Evolutionary conservation across 2,113 vertebrate genomes (phyloP), one percentile per base, ranked within the genome.

Genomic region (Scortum barcoo): DNA sequence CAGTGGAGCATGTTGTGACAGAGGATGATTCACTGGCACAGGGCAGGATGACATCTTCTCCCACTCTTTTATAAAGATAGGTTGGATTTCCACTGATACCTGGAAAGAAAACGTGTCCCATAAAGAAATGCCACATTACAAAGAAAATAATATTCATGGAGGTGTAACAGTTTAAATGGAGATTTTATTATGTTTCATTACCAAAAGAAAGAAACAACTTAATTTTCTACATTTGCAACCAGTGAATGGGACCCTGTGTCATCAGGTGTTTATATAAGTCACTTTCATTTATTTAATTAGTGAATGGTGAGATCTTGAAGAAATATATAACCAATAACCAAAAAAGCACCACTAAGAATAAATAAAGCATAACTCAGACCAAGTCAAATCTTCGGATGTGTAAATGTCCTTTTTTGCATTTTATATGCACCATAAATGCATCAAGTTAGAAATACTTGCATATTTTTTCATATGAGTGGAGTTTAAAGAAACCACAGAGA

Each of bases 61-160:
- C 83, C 46, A 16, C 19, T 54, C 30, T 56, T 5, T 42, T 14
- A 33, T 65, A 67, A 33, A 20, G 2, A 22, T 0, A 1, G 0
- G 0, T 4, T 1, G 0, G 0, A 0, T 24, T 60, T 11, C 33
- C 36, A 13, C 62, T 51, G 50, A 60, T n/a, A 10, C 30, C 67
- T 53, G 60, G 7, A 56, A 56, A 74, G 33, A 63, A 61, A 69
- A 44, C 22, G 69, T 7, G 9, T 36, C 14, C 10, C 22, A 6
- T 75, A 7, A 7, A 40, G 13, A 40, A 26, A 12, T 48, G 4
- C 36, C 56, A 58, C 28, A 19, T 19, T 8, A 40, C 2, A 51
- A 0, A 62, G 26, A 20, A 17, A 19, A 38, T 10, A 7, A 73
- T 33, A 12, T 33, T 11, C 16, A 16, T 24, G 14, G 28, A 36